phyloP scores from a whole-genome alignment of 1,140 invertebrate species.

The Tribolium castaneum region DNA sequence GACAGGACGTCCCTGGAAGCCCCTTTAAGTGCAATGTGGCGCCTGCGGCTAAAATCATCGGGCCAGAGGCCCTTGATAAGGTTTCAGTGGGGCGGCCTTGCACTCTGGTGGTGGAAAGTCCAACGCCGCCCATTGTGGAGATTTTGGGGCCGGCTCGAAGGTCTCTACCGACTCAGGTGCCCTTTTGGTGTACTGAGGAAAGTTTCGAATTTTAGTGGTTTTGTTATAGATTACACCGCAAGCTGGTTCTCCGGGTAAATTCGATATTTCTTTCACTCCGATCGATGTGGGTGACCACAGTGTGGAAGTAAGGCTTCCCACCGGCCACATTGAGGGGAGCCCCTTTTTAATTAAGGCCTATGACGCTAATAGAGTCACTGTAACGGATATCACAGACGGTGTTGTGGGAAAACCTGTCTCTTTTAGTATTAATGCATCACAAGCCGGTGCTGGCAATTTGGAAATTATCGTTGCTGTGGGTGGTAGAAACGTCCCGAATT shows the following conservation, averaged over 20 bases:
- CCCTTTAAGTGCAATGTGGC: conserved; percentile 71
- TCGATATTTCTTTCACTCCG: conserved; percentile 84
- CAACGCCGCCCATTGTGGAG: conserved; percentile 80
- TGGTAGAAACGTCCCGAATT: conserved; percentile 97
- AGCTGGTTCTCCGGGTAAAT: conserved; percentile 62
- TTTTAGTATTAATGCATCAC: conserved; percentile 87
- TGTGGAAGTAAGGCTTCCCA: conserved; percentile 84
- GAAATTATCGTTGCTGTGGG: conserved; percentile 99
- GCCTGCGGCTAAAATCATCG: conserved; percentile 80
- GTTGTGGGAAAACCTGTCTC: conserved; percentile 92
- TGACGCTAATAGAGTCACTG: conserved; percentile 89
- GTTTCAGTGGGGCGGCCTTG: conserved; percentile 89
- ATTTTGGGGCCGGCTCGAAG: conserved; percentile 80
- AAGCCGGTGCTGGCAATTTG: conserved; percentile 90
- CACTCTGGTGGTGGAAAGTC: conserved; percentile 86
- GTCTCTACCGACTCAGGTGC: conserved; percentile 74
- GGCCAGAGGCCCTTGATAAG: conserved; percentile 88
- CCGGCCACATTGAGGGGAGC: conserved; percentile 89
- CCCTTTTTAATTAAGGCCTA: conserved; percentile 97
- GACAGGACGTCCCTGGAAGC: conserved; percentile 91
- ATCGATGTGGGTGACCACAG: conserved; percentile 93
- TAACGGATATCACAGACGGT: conserved; percentile 90
- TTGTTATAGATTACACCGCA: conserved; percentile 60
- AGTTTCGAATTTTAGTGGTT: conserved; percentile 16
- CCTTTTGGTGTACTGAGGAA: conserved; percentile 57